phyloP scores from a whole-genome alignment of 2,797 vertebrate genomes.

The Galaxias olidus region DNA sequence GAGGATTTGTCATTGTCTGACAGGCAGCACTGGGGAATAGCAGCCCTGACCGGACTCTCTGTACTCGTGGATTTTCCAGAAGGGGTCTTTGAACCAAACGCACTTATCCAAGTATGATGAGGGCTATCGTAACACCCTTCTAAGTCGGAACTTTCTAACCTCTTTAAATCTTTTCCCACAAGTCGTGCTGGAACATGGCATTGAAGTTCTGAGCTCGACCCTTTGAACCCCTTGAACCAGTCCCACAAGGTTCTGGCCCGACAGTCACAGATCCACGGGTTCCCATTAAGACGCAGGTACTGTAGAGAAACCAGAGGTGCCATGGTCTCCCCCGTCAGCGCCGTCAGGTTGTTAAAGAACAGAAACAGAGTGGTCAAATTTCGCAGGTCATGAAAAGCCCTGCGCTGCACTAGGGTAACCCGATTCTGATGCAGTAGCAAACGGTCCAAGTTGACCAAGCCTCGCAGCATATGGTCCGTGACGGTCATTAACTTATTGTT shows the following conservation, averaged over 20 bases:
- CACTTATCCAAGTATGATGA: constrained; percentile 66
- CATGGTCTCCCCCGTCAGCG: constrained; percentile 75
- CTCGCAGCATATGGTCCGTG: constrained; percentile 78
- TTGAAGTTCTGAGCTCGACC: constrained; percentile 78
- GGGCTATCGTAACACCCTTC: constrained; percentile 71
- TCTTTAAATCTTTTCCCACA: constrained; percentile 76
- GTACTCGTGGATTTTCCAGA: constrained; percentile 52
- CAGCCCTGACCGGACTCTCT: constrained; percentile 46
- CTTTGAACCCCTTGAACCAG: constrained; percentile 82
- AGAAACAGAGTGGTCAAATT: constrained; percentile 81
- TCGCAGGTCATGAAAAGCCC: constrained; percentile 79
- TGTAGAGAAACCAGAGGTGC: constrained; percentile 75
- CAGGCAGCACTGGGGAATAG: constrained; percentile 74
- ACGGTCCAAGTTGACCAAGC: constrained; percentile 77
- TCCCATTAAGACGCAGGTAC: constrained; percentile 81
- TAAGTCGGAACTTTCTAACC: constrained; percentile 66
- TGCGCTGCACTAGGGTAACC: constrained; percentile 70
- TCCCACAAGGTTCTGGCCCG: constrained; percentile 79
- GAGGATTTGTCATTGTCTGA: constrained; percentile 75
- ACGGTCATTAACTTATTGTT: constrained; percentile 80
- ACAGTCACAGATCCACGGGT: constrained; percentile 85
- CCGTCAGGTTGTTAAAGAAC: constrained; percentile 82
- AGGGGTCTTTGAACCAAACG: constrained; percentile 67
- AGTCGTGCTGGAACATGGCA: constrained; percentile 73
- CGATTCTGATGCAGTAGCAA: constrained; percentile 82